Evolutionary conservation across 2,888 invertebrate genomes (phyloP).

Genomic region (Spodoptera littoralis): DNA sequence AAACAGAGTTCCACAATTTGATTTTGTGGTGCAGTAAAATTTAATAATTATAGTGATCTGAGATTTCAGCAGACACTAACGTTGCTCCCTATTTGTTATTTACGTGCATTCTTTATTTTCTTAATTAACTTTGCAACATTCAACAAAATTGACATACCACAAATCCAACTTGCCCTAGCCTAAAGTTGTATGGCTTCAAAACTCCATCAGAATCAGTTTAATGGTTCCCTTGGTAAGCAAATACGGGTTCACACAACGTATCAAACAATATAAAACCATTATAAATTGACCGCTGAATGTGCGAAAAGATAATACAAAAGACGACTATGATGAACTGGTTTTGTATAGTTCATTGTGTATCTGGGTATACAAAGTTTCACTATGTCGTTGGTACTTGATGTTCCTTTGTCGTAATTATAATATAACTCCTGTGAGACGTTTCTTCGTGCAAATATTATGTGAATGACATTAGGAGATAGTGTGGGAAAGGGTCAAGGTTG

Average conservation of each 20-base stretch:
- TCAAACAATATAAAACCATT: too few relatives aligned
- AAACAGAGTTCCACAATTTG: too few relatives aligned
- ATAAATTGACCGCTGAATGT: too few relatives aligned
- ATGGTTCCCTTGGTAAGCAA: conserved; percentile 41
- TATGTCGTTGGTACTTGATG: conserved; percentile 22
- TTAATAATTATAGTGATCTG: too few relatives aligned
- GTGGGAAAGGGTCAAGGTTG: background rate
- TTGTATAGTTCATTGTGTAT: too few relatives aligned
- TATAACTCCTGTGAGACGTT: conserved; percentile 24
- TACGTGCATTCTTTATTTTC: conserved; percentile 2
- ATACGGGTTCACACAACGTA: conserved; percentile 2
- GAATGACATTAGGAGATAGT: background rate
- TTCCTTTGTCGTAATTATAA: conserved; percentile 38
- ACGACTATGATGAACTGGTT: too few relatives aligned
- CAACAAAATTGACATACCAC: conserved; percentile 26
- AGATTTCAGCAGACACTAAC: too few relatives aligned
- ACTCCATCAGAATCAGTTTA: conserved; percentile 52
- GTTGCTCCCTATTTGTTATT: conserved; percentile 10
- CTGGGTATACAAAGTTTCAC: conserved; percentile 13
- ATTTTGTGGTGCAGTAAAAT: too few relatives aligned
- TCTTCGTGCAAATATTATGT: conserved; percentile 22
- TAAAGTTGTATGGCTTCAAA: conserved; percentile 43
- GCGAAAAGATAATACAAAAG: too few relatives aligned
- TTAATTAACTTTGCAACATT: conserved; percentile 18
- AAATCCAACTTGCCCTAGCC: conserved; percentile 26